phyloP scores from a whole-genome alignment of 2,888 invertebrate genomes.

The Tenthredo scrophulariae region DNA sequence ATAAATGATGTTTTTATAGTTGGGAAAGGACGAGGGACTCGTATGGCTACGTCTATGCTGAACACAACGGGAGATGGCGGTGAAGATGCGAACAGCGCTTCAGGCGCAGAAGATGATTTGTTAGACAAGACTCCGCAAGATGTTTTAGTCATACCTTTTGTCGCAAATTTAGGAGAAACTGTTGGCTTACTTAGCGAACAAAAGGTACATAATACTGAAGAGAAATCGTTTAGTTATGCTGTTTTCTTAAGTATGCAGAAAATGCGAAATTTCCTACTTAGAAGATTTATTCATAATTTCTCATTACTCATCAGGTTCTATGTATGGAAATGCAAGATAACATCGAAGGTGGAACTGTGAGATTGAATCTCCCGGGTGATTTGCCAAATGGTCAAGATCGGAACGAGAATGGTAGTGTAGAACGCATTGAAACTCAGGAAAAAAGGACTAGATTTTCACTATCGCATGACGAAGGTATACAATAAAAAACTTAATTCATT shows the following conservation, averaged over 20 bases:
- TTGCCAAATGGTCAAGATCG: slow-evolving; percentile 75
- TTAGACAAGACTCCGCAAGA: slow-evolving; percentile 76
- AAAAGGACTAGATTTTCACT: slow-evolving; percentile 85
- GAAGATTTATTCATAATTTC: neutral
- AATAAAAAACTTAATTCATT: neutral
- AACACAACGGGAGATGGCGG: slow-evolving; percentile 69
- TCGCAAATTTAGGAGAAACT: slow-evolving; percentile 81
- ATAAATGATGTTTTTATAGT: slow-evolving; percentile 57
- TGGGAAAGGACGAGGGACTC: slow-evolving; percentile 67
- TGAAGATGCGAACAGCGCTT: slow-evolving; percentile 70
- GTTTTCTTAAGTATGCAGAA: neutral
- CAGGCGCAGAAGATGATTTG: slow-evolving; percentile 71
- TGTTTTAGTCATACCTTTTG: slow-evolving; percentile 87
- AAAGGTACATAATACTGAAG: slow-evolving; percentile 80
- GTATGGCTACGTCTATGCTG: slow-evolving; percentile 68
- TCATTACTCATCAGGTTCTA: slow-evolving; percentile 66
- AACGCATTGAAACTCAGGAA: slow-evolving; percentile 77
- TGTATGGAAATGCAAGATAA: slow-evolving; percentile 72
- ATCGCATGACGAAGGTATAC: slow-evolving; percentile 88
- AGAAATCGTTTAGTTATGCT: neutral
- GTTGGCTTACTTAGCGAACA: slow-evolving; percentile 85
- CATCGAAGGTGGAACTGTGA: slow-evolving; percentile 66
- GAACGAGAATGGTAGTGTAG: slow-evolving; percentile 67
- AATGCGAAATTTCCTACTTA: neutral
- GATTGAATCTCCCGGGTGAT: slow-evolving; percentile 70